Percentiles rank a stretch among this genome's conserved stretches.
Evolutionary conservation across 35 echinoderm and acorn worm genomes (phyloP).

Genomic region (Stichopus chloronotus): DNA sequence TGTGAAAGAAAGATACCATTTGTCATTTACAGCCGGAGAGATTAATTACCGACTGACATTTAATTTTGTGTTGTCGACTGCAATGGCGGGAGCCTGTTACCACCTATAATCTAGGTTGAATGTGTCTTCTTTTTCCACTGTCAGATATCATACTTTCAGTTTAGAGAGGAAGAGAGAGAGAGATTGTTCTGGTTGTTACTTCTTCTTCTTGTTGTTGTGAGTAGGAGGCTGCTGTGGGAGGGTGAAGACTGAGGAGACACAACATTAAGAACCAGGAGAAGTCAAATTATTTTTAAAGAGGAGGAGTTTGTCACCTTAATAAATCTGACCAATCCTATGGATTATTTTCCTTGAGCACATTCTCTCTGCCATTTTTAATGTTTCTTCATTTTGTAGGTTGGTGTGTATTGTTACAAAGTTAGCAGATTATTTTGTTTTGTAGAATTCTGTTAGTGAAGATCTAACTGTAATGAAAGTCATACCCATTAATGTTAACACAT

Average conservation of each 20-base stretch:
- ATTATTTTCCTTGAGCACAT: no score
- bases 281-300: no score
- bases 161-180: background rate
- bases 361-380: background rate
- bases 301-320: no score
- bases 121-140: background rate
- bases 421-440: background rate
- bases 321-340: no score
- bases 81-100: background rate
- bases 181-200: background rate
- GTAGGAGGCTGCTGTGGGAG: background rate
- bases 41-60: background rate
- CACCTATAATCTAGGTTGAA: background rate
- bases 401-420: background rate
- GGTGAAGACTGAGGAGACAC: background rate
- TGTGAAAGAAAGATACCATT: background rate
- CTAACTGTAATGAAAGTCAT: no score
- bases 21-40: conserved; percentile 8
- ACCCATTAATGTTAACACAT: no score
- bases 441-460: background rate
- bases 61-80: background rate
- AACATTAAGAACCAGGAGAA: no score
- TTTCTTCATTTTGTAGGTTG: background rate
- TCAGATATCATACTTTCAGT: background rate
- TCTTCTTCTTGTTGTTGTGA: background rate